A percentile compares a stretch with the other conserved stretches of the same genome.
Evolutionary conservation across 2,113 vertebrate genomes (phyloP).

Genomic region (Hemichromis elongatus): DNA sequence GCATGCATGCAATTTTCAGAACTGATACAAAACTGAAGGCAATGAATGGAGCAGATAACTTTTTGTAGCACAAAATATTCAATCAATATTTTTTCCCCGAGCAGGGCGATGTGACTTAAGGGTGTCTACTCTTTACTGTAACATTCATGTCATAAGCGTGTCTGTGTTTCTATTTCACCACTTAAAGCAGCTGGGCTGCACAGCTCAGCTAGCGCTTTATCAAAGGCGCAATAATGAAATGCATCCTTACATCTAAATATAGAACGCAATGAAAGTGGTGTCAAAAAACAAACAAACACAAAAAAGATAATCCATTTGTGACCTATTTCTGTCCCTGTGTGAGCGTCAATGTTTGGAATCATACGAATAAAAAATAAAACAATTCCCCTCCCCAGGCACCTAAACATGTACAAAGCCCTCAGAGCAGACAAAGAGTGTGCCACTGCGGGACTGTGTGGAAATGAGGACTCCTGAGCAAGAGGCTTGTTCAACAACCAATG

Average conservation of each 20-base stretch:
- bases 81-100: not conserved
- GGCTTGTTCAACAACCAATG: slow-evolving; percentile 32
- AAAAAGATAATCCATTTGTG: slow-evolving; percentile 68
- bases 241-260: slow-evolving; percentile 51
- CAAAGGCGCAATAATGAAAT: slow-evolving; percentile 49
- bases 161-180: not conserved
- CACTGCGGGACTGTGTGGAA: slow-evolving; percentile 47
- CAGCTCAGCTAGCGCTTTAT: slow-evolving; percentile 11
- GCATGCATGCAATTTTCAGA: not conserved
- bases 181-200: slow-evolving; percentile 5
- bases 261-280: slow-evolving; percentile 49
- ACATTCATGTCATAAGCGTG: not conserved
- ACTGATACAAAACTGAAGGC: not conserved
- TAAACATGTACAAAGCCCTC: slow-evolving; percentile 64
- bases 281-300: slow-evolving; percentile 50
- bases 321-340: slow-evolving; percentile 68
- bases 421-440: slow-evolving; percentile 49
- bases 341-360: slow-evolving; percentile 58
- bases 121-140: slow-evolving; percentile 3
- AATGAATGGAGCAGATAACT: not conserved
- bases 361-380: slow-evolving; percentile 28
- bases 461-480: slow-evolving; percentile 45
- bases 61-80: not conserved
- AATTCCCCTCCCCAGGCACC: slow-evolving; percentile 28
- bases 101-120: not conserved